Evolutionary conservation across 2,797 vertebrate species (phyloP).

Genomic region (Cirrhinus mrigala): DNA sequence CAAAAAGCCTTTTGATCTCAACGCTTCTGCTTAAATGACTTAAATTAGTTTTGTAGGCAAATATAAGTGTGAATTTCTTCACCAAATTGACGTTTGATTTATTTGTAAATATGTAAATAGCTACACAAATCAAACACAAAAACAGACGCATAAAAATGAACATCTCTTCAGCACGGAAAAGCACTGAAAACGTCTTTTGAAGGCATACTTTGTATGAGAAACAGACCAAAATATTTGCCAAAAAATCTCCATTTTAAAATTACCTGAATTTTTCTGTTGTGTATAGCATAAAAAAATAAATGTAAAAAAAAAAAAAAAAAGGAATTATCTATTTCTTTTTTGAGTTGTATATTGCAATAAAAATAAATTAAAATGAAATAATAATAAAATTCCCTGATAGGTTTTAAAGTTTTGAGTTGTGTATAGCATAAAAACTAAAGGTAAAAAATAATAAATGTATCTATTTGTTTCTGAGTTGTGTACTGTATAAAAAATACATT

Average conservation of each 20-base stretch:
- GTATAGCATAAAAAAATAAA: no score
- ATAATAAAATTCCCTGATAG: not conserved
- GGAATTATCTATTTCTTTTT: not conserved
- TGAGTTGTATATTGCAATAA: not conserved
- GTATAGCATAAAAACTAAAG: no score
- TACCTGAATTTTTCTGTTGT: not conserved
- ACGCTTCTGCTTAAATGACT: not conserved
- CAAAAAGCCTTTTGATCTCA: not conserved
- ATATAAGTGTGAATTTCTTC: not conserved
- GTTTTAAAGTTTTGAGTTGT: not conserved
- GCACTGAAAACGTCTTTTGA: no score
- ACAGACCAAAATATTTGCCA: no score
- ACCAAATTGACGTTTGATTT: not conserved
- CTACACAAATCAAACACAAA: no score
- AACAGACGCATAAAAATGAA: no score
- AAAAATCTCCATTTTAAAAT: not conserved
- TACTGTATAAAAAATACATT: not conserved
- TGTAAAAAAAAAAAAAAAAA: no score
- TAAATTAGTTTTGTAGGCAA: not conserved
- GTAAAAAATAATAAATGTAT: no score
- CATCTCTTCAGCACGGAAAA: no score
- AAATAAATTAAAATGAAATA: not conserved
- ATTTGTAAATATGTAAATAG: not conserved
- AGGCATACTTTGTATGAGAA: no score
- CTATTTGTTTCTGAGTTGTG: no score